These are phyloP conservation scores for Spodoptera littoralis DNA, from an alignment of 2,888 invertebrate species.

Conservation along the genomic window DNA sequence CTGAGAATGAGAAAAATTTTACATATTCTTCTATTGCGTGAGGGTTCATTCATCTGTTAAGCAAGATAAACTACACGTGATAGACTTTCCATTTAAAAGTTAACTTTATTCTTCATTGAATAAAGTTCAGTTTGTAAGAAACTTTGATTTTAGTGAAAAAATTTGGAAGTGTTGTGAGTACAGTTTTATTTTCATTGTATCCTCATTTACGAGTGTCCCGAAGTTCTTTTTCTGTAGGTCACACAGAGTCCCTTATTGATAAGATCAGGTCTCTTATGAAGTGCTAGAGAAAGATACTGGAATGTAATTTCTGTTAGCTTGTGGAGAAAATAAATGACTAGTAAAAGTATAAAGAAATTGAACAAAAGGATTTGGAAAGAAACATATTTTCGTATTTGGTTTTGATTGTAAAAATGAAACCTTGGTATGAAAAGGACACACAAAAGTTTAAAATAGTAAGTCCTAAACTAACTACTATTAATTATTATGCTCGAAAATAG, in stretches of 20 bases:
- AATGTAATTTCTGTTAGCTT: background rate
- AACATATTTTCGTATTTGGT: no score
- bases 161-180: slow-evolving; percentile 26
- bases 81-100: slow-evolving; percentile 46
- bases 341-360: no score
- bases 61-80: slow-evolving; percentile 73
- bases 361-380: no score
- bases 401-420: no score
- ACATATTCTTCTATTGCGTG: slow-evolving; percentile 73
- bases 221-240: slow-evolving; percentile 30
- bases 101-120: slow-evolving; percentile 30
- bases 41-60: slow-evolving; percentile 78
- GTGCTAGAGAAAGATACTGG: slow-evolving; percentile 1
- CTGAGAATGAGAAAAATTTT: slow-evolving; percentile 61
- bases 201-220: slow-evolving; percentile 31
- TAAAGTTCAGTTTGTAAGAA: slow-evolving; percentile 42
- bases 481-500: no score
- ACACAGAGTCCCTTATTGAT: slow-evolving; percentile 17
- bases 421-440: no score
- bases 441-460: no score
- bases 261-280: background rate
- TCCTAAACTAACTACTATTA: no score
- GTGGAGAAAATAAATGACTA: no score
- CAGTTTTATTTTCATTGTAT: slow-evolving; percentile 50
- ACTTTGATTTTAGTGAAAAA: slow-evolving; percentile 23